Evolutionary conservation across 2,797 vertebrate genomes (phyloP).

Genomic region (Trematomus bernacchii): DNA sequence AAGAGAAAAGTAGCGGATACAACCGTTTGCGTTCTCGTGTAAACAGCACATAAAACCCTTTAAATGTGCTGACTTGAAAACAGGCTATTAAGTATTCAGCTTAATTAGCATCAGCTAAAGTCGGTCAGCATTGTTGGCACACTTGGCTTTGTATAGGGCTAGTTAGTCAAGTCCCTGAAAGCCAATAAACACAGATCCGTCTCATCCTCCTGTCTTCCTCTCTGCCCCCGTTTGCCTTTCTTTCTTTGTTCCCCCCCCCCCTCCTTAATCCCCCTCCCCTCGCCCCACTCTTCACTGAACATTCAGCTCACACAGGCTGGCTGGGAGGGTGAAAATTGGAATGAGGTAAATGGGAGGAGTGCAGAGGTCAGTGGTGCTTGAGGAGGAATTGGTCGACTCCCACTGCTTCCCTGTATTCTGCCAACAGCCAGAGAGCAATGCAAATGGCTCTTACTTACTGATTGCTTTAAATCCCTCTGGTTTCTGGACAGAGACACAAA

Average conservation of each 20-base stretch:
- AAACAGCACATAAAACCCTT: neutral
- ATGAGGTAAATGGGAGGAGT: conserved; percentile 43
- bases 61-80: conserved; percentile 34
- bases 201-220: conserved; percentile 23
- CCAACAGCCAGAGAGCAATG: conserved; percentile 46
- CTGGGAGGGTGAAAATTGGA: conserved; percentile 42
- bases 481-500: conserved; percentile 29
- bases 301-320: conserved; percentile 31
- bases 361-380: conserved; percentile 46
- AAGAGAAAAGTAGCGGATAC: too few species aligned
- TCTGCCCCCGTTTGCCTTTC: conserved; percentile 21
- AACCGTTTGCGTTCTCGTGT: neutral
- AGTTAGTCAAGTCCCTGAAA: conserved; percentile 43
- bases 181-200: conserved; percentile 46
- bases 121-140: conserved; percentile 28
- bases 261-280: conserved; percentile 31
- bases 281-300: conserved; percentile 21
- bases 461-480: conserved; percentile 40
- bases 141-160: conserved; percentile 29
- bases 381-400: conserved; percentile 42
- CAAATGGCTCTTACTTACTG: conserved; percentile 37
- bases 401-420: conserved; percentile 37
- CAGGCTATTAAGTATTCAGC: conserved; percentile 20
- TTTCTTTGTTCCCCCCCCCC: conserved; percentile 16
- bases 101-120: conserved; percentile 44